Base-by-base conservation (phyloP, 2,888 invertebrate genomes). In the Ochropacha duplaris region DNA sequence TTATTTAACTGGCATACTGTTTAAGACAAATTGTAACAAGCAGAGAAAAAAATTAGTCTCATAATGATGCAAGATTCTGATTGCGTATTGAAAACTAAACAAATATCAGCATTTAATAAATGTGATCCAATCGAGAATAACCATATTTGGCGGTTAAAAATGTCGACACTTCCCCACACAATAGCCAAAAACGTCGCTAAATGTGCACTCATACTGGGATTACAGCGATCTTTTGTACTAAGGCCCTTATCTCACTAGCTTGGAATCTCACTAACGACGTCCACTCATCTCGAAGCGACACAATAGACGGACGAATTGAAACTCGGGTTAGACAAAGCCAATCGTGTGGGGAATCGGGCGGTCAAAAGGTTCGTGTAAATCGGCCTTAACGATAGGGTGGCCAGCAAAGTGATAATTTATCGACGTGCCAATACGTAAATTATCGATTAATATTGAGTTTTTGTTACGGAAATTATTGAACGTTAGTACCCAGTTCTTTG, bases 291-390 rank as follows among this genome's bases (percentile, higher is more conserved):
- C 82, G 56, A 62, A 68, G 60, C 69, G 81, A 83, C 89, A 90
- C 90, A 91, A 92, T 90, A 83, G 86, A 60, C 71, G 74, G 72
- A 83, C 84, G 89, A 90, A 92, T 90, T 90, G 90, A 89, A 90
- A 89, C 86, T 83, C 69, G 76, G 81, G 77, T 84, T 87, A 88
- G 88, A 89, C 91, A 90, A 90, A 84, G 82, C 74, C 82, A 80
- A 83, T 82, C 79, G 76, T 71, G 74, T 73, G 74, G 82, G 78
- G 81, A 72, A 83, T 78, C 74, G 76, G 57, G 55, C 76, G 74
- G 76, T 78, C 81, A 81, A 82, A 81, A 79, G 83, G 74, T 74
- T 69, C 71, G 82, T 84, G 85, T 83, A 80, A 84, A 86, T 80
- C 81, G 81, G 69, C 73, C 82, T 74, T 79, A 79, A 79, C 74